phyloP scores from a whole-genome alignment of 2,113 vertebrate species.

The Hemicordylus capensis region DNA sequence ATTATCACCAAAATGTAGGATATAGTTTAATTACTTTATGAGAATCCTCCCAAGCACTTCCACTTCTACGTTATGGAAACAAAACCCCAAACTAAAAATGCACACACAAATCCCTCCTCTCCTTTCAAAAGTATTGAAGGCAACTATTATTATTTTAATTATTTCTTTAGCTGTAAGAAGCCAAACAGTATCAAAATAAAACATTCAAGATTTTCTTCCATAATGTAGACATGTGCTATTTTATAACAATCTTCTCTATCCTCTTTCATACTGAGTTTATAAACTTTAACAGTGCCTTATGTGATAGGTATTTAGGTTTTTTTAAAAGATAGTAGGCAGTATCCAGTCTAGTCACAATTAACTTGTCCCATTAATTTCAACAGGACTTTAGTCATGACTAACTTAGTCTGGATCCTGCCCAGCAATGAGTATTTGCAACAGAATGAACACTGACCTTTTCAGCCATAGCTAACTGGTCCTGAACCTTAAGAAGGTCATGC shows the following conservation, averaged over 20 bases:
- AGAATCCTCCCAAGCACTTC: neutral
- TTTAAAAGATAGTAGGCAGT: neutral
- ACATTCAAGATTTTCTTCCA: neutral
- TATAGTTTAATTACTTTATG: neutral
- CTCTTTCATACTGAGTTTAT: neutral
- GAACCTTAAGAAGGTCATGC: slow-evolving; percentile 90
- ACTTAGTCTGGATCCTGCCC: too few species aligned
- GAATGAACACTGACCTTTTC: slow-evolving; percentile 84
- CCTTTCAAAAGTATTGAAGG: neutral
- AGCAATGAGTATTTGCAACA: too few species aligned
- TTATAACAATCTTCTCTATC: neutral
- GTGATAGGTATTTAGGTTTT: neutral
- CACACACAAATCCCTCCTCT: neutral
- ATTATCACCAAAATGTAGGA: neutral
- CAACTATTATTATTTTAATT: neutral
- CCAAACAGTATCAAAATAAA: neutral
- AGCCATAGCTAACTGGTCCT: slow-evolving; percentile 89
- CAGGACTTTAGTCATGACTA: too few species aligned
- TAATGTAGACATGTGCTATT: neutral
- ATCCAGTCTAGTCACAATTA: too few species aligned
- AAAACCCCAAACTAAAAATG: neutral
- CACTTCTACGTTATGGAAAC: neutral
- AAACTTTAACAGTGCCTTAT: neutral
- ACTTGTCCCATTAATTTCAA: too few species aligned
- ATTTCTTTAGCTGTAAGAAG: neutral